phyloP scores from a whole-genome alignment of 2,888 invertebrate species.

The Alsophila aescularia region DNA sequence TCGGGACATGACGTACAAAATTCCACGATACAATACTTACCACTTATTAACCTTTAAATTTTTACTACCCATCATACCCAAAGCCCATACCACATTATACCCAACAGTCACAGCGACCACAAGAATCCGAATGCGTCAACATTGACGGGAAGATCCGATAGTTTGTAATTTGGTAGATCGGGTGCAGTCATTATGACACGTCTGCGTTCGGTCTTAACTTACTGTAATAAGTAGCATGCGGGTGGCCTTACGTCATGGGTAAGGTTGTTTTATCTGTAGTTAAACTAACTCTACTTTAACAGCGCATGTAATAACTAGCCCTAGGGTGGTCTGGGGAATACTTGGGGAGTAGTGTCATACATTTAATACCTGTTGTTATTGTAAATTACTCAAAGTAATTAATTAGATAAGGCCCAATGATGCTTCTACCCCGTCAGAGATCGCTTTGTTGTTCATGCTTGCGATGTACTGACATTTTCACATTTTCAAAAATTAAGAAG shows the following conservation, averaged over 20 bases:
- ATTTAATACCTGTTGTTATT: no score
- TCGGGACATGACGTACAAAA: slow-evolving; percentile 7
- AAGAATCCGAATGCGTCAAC: slow-evolving; percentile 41
- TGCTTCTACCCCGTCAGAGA: no score
- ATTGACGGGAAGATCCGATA: slow-evolving; percentile 48
- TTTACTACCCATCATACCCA: slow-evolving; percentile 3
- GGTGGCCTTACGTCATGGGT: slow-evolving; percentile 59
- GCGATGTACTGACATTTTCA: no score
- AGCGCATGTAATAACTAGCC: no score
- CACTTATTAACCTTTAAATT: slow-evolving; percentile 17
- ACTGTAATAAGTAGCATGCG: slow-evolving; percentile 75
- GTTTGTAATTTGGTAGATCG: slow-evolving; percentile 59
- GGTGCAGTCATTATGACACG: slow-evolving; percentile 79
- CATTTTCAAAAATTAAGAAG: no score
- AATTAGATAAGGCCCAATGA: no score
- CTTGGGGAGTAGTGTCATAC: no score
- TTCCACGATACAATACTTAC: slow-evolving; percentile 1
- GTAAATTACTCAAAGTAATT: no score
- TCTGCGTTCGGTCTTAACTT: slow-evolving; percentile 79
- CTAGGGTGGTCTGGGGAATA: no score
- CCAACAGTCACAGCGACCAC: slow-evolving; percentile 4
- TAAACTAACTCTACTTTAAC: no score
- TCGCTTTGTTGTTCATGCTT: no score
- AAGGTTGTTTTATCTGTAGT: neutral
- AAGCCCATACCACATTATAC: slow-evolving; percentile 10